These are phyloP conservation scores for Holothuria leucospilota DNA, from an alignment of 53 echinoderm and acorn worm genomes.

Conservation along the genomic window DNA sequence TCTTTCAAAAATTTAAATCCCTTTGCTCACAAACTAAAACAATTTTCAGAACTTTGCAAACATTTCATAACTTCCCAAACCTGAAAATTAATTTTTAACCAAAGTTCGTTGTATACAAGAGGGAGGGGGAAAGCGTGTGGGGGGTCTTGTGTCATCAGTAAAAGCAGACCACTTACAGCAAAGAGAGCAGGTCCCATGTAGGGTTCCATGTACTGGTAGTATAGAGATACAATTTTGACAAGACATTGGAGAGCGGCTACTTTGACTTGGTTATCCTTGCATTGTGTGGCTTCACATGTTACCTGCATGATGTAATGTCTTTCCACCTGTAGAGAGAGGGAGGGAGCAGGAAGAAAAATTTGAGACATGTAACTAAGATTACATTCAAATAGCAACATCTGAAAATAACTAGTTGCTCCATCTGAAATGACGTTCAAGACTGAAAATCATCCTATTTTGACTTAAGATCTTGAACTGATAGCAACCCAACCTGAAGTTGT, in stretches of 20 bases:
- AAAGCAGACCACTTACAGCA: slow-evolving; percentile 76
- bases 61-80: background rate
- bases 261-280: slow-evolving; percentile 77
- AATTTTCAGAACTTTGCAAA: background rate
- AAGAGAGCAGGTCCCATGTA: slow-evolving; percentile 97
- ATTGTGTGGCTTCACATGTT: slow-evolving; percentile 94
- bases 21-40: no score
- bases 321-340: slow-evolving; percentile 66
- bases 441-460: background rate
- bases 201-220: slow-evolving; percentile 93
- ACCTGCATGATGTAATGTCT: slow-evolving; percentile 97
- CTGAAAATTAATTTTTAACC: no score
- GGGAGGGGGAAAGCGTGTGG: no score
- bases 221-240: slow-evolving; percentile 97
- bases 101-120: no score
- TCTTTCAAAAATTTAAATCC: no score
- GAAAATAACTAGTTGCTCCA: no score
- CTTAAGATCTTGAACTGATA: no score
- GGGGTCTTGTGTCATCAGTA: no score
- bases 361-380: no score
- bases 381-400: no score
- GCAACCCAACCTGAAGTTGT: no score
- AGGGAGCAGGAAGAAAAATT: background rate
- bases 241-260: slow-evolving; percentile 99
- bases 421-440: no score